These are phyloP conservation scores for Polyommatus iphigenia DNA, from an alignment of 2,888 invertebrate genomes.

Conservation along the genomic window DNA sequence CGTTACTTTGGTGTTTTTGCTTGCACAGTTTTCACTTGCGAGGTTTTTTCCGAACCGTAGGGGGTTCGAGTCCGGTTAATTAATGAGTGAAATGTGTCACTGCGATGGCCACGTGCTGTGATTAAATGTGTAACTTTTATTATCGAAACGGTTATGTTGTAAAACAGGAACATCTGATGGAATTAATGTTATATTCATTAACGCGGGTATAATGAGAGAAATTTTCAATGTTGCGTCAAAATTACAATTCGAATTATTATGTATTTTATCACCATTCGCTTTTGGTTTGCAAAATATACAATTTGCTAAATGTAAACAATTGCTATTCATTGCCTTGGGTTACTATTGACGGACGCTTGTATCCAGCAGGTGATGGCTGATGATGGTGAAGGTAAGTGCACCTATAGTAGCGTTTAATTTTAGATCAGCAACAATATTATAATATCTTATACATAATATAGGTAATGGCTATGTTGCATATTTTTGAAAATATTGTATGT, in stretches of 20 bases:
- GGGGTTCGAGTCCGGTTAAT: slow-evolving; percentile 31
- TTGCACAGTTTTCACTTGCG: slow-evolving; percentile 28
- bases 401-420: background rate
- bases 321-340: background rate
- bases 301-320: background rate
- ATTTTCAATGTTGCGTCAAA: background rate
- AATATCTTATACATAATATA: no score
- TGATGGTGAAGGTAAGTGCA: background rate
- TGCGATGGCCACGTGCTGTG: slow-evolving; percentile 10
- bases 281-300: background rate
- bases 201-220: background rate
- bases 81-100: slow-evolving; percentile 34
- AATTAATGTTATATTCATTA: background rate
- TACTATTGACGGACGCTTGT: background rate
- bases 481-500: no score
- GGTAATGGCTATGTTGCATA: no score
- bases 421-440: no score
- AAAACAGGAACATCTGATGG: slow-evolving; percentile 6
- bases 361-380: background rate
- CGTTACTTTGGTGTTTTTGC: slow-evolving; percentile 25
- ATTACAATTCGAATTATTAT: background rate
- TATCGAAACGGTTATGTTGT: slow-evolving; percentile 4
- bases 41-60: slow-evolving; percentile 29
- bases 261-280: background rate
- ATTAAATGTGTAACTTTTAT: slow-evolving; percentile 9